Conservation (phyloP, 2,888 invertebrate genomes). For the Phasia obesa region DNA sequence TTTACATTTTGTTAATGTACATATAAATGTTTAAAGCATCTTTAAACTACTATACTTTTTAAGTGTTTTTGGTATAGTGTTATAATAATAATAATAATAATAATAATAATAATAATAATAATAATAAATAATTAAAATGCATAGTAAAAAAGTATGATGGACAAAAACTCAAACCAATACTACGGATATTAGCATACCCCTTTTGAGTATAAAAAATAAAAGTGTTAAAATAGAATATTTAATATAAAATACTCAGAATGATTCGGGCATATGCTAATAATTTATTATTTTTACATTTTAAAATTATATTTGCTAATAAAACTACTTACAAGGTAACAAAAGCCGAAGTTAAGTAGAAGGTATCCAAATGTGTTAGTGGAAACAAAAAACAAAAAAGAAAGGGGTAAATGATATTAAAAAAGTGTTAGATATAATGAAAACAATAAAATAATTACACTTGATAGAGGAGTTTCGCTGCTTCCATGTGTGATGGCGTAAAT, state of each 20-base stretch:
- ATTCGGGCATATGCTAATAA: background rate
- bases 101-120: too few species aligned
- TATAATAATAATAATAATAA: too few species aligned
- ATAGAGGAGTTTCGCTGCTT: constrained; percentile 64
- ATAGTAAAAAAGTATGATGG: too few species aligned
- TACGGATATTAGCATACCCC: too few species aligned
- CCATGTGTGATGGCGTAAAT: constrained; percentile 78
- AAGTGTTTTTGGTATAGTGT: too few species aligned
- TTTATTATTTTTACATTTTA: background rate
- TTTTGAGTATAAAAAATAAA: background rate
- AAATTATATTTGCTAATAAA: constrained; percentile 25
- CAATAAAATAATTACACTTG: constrained; percentile 75
- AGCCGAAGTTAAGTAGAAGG: constrained; percentile 72
- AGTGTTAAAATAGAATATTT: background rate
- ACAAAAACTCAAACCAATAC: too few species aligned
- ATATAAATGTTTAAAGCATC: too few species aligned
- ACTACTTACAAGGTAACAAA: constrained; percentile 60
- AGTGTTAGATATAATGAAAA: constrained; percentile 71
- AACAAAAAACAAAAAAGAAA: constrained; percentile 70
- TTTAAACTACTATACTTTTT: too few species aligned
- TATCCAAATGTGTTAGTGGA: constrained; percentile 65
- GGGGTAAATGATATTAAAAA: constrained; percentile 59
- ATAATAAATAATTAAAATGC: too few species aligned
- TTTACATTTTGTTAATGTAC: too few species aligned
- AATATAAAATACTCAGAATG: background rate